Conservation (phyloP, 2,113 vertebrate species). For the Dolichallabes microphthalmus region DNA sequence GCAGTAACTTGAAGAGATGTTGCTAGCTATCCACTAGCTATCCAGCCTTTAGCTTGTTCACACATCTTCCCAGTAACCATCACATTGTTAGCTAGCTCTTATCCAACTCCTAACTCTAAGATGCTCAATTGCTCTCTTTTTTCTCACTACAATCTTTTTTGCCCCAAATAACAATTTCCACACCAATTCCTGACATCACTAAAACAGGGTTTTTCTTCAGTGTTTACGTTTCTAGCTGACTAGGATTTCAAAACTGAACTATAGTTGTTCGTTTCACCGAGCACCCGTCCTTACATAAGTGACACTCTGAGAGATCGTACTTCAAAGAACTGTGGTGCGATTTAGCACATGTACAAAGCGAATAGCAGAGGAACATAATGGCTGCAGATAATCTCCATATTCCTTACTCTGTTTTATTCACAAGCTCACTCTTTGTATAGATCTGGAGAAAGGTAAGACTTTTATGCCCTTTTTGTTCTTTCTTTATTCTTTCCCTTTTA, state of each 20-base stretch:
- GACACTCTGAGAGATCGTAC: not conserved
- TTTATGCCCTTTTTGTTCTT: conserved; percentile 45
- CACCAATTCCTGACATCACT: not conserved
- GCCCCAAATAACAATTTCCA: not conserved
- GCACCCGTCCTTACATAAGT: not conserved
- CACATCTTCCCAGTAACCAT: not conserved
- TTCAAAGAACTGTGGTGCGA: conserved; percentile 6
- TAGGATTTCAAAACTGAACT: too few relatives aligned
- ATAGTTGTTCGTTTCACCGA: not conserved
- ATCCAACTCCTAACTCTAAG: not conserved
- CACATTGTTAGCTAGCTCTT: not conserved
- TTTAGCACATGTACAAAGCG: conserved; percentile 12
- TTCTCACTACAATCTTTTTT: not conserved
- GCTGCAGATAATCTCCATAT: conserved; percentile 27
- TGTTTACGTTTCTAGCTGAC: not conserved
- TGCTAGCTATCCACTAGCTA: not conserved
- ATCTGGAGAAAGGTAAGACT: conserved; percentile 35
- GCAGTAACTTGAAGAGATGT: not conserved
- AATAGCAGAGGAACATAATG: conserved; percentile 4
- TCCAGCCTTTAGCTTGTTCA: not conserved
- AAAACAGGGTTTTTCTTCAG: not conserved
- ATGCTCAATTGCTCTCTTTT: not conserved
- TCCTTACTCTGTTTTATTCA: conserved; percentile 5
- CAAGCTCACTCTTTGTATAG: conserved; percentile 22
- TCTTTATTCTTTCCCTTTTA: conserved; percentile 17